Conservation (phyloP, 2,888 invertebrate species). For the Eremobia ochroleuca region DNA sequence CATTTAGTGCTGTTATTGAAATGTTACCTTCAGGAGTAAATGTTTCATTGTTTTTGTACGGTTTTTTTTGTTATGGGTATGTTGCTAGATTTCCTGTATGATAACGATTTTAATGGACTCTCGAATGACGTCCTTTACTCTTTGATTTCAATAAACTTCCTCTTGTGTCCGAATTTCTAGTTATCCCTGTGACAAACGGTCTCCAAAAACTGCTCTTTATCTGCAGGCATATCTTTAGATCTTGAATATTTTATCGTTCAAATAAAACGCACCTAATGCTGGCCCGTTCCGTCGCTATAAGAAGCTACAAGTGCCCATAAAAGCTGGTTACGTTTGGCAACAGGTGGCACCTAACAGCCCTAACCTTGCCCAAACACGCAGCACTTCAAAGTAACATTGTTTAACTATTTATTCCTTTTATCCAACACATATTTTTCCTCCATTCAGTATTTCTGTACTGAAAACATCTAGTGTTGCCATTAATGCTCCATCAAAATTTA, state of each 20-base stretch:
- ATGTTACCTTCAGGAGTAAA: slow-evolving; percentile 51
- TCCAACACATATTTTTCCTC: slow-evolving; percentile 29
- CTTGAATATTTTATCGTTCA: slow-evolving; percentile 43
- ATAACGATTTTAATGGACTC: background rate
- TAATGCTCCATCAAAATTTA: background rate
- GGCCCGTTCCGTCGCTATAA: slow-evolving; percentile 40
- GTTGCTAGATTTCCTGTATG: slow-evolving; percentile 25
- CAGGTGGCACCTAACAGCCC: slow-evolving; percentile 59
- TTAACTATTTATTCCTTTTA: slow-evolving; percentile 44
- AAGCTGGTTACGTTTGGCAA: slow-evolving; percentile 60
- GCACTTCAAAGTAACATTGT: slow-evolving; percentile 57
- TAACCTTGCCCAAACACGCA: slow-evolving; percentile 57
- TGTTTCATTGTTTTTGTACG: slow-evolving; percentile 55
- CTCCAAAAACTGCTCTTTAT: background rate
- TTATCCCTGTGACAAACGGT: background rate
- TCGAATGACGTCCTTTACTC: background rate
- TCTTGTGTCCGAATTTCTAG: background rate
- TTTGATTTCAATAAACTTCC: slow-evolving; percentile 1
- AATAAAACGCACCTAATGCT: slow-evolving; percentile 48
- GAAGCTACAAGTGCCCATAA: slow-evolving; percentile 61
- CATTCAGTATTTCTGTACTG: slow-evolving; percentile 2
- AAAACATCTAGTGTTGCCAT: background rate
- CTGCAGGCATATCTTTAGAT: slow-evolving; percentile 10
- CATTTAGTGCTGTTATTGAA: slow-evolving; percentile 61
- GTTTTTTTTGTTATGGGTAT: slow-evolving; percentile 50